A percentile compares a stretch with the other conserved stretches of the same genome.
phyloP scores from a whole-genome alignment of 2,797 vertebrate species.

The Chiloscyllium punctatum region DNA sequence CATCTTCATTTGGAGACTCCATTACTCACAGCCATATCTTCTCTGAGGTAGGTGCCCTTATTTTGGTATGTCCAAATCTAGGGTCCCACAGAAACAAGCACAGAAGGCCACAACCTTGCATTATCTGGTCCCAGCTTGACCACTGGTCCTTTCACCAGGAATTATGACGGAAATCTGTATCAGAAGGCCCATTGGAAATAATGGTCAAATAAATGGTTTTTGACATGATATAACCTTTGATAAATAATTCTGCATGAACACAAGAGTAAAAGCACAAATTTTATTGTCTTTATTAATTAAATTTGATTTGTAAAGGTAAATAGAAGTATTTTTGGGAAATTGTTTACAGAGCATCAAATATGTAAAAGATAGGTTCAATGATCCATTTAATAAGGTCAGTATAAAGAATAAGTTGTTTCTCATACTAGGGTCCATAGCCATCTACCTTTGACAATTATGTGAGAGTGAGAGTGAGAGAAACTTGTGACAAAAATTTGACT shows the following conservation, averaged over 20 bases:
- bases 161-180: background rate
- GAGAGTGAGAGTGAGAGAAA: no score
- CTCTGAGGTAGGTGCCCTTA: background rate
- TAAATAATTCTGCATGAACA: background rate
- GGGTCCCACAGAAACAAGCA: background rate
- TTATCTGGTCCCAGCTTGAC: background rate
- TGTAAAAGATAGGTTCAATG: background rate
- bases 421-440: background rate
- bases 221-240: background rate
- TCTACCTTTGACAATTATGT: no score
- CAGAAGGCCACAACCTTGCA: background rate
- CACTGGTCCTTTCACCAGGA: background rate
- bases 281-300: background rate
- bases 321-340: background rate
- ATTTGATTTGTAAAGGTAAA: background rate
- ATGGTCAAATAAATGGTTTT: background rate
- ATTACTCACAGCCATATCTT: background rate
- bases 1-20: no score
- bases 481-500: no score
- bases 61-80: background rate
- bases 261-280: background rate
- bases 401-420: background rate
- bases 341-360: background rate
- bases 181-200: background rate
- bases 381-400: no score